Evolutionary conservation across 2,113 vertebrate species (phyloP), one percentile per base, ranked within the genome.

Genomic region (Oxyura jamaicensis): DNA sequence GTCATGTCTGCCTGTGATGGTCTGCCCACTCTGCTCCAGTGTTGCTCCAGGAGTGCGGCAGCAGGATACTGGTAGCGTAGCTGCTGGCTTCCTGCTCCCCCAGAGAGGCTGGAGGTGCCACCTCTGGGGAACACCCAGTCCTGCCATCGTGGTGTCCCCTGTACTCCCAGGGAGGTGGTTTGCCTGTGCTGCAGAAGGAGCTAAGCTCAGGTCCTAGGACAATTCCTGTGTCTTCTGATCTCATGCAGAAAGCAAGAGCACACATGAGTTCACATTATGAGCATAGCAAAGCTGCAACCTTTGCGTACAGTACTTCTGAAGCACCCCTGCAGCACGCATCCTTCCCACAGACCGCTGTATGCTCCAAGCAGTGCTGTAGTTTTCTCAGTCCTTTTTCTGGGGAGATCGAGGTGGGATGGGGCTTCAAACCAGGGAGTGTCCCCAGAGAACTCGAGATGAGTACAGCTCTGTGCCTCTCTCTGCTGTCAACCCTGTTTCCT

Each of bases 231-330:
- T 42, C 36, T 63, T 93, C 53, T 56, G 29, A 72, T 65, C 8
- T 22, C 5, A 6, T 17, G 46, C 72, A 69, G 60, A 65, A 10
- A 33, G 20, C 62, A 59, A 39, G 74, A 78, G 21, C 17, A 26
- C 15, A 11, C 28, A 2, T 39, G 71, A 53, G 29, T 36, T 56
- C 36, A 1, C 0, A 0, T 33, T 6, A 20, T 14, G 42, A 74
- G 71, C 46, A 29, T 2, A 84, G 22, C 41, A 8, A 58, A 48
- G 19, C 8, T 71, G 48, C 55, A 53, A 22, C 42, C 50, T 85
- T 79, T 63, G 69, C 29, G 60, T 33, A 48, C 39, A 72, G 52
- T 56, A 80, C 56, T 82, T 52, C 76, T 66, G 35, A 41, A 69
- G 33, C 1, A 3, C 5, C 26, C 41, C 22, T 42, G 60, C 60